Evolutionary conservation across 2,113 vertebrate genomes (phyloP).

Genomic region (Dipodomys stephensi): DNA sequence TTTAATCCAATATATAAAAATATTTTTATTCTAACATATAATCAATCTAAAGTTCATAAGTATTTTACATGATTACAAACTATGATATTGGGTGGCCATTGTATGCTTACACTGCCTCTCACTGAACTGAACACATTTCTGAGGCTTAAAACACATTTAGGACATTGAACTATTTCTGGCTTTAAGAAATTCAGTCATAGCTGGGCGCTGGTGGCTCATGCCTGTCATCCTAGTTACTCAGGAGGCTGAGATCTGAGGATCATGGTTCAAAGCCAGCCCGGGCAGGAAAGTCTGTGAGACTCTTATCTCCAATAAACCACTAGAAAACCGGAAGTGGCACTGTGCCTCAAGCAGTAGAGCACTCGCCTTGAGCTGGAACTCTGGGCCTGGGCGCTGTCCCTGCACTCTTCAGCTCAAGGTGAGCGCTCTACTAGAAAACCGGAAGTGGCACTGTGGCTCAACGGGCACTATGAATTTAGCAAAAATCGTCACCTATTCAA

Average conservation of each 20-base stretch:
- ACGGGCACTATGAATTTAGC: not conserved
- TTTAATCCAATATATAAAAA: conserved; percentile 4
- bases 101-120: not conserved
- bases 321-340: no score
- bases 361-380: no score
- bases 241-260: no score
- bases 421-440: no score
- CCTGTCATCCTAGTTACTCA: no score
- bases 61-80: conserved; percentile 8
- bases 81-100: not conserved
- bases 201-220: not conserved
- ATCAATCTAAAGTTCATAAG: conserved; percentile 20
- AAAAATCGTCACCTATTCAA: conserved; percentile 5
- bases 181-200: conserved; percentile 47
- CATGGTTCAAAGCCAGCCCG: no score
- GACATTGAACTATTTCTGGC: conserved; percentile 8
- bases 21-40: conserved; percentile 51
- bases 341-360: no score
- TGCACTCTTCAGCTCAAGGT: no score
- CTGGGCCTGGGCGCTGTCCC: no score
- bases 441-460: no score
- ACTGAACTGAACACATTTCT: not conserved
- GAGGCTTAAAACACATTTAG: not conserved
- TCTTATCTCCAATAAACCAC: no score
- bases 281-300: no score